A percentile compares a stretch with the other conserved stretches of the same genome.
These are phyloP conservation scores for Pedicia rivosa DNA, from an alignment of 2,888 invertebrate genomes.

Conservation along the genomic window DNA sequence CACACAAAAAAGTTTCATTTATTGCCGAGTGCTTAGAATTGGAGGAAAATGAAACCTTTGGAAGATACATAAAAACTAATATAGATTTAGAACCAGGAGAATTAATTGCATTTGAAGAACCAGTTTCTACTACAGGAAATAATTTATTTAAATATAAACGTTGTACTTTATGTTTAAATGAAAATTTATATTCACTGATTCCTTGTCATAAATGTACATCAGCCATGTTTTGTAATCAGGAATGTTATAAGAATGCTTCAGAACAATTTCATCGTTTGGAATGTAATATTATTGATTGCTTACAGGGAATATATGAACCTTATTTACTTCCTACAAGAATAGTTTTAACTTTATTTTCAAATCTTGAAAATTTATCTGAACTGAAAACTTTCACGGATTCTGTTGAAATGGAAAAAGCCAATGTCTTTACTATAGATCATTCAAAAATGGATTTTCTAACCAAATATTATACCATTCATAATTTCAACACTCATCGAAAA, in stretches of 20 bases:
- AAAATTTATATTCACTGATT: slow-evolving; percentile 25
- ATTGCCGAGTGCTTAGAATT: slow-evolving; percentile 47
- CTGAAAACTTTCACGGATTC: slow-evolving; percentile 19
- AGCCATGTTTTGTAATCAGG: slow-evolving; percentile 27
- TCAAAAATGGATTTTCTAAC: slow-evolving; percentile 19
- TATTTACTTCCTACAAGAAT: slow-evolving; percentile 52
- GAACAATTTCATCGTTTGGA: slow-evolving; percentile 58
- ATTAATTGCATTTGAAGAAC: slow-evolving; percentile 57
- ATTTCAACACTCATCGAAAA: slow-evolving; percentile 50
- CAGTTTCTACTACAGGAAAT: slow-evolving; percentile 42
- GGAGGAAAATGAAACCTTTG: slow-evolving; percentile 39
- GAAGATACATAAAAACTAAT: slow-evolving; percentile 53
- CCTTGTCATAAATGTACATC: slow-evolving; percentile 28
- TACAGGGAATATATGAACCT: slow-evolving; percentile 45
- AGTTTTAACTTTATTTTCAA: slow-evolving; percentile 29
- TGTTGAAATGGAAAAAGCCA: slow-evolving; percentile 9
- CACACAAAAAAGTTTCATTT: slow-evolving; percentile 36
- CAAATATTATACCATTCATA: slow-evolving; percentile 41
- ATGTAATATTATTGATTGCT: slow-evolving; percentile 47
- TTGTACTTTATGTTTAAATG: slow-evolving; percentile 27
- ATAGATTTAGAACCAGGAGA: slow-evolving; percentile 56
- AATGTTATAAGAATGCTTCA: slow-evolving; percentile 37
- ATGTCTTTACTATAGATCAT: slow-evolving; percentile 26
- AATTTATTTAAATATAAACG: slow-evolving; percentile 25
- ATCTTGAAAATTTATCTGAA: slow-evolving; percentile 22